Evolutionary conservation across 2,797 vertebrate genomes (phyloP), one percentile per base, ranked within the genome.

Genomic region (Serranus cabrilla): DNA sequence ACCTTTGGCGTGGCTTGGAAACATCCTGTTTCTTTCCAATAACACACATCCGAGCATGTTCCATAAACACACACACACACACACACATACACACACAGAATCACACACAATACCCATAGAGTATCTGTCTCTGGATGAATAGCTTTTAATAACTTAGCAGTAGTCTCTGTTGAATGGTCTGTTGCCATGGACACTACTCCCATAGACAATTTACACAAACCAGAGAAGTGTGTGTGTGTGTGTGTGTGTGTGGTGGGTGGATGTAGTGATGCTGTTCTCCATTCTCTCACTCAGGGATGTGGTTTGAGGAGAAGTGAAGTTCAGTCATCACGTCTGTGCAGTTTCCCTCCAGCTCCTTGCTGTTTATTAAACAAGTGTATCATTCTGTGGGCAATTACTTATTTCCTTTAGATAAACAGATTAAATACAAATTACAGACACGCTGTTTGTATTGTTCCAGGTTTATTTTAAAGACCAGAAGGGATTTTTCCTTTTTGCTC

Each of bases 111-210:
- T 69, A 68, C 54, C 81, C 76, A 49, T 43, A 71, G 79, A 75
- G 84, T 63, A 65, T 78, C 16, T 49, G 71, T 75, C 84, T 85
- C 83, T 86, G 23, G 82, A 62, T 87, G 78, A 89, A 87, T 86
- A 74, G 84, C 81, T 87, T 91, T 91, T 87, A 82, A 84, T 91
- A 90, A 89, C 87, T 86, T 78, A 61, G 71, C 65, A 69, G 67
- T 82, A 73, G 77, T 85, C 85, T 86, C 84, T 86, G 78, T 79
- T 92, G 90, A 91, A 90, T 87, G 76, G 83, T 83, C 67, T 83
- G 91, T 93, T 92, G 78, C 89, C 82, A 92, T 93, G 91, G 90
- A 81, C 84, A 89, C 85, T 27, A 87, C 78, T 84, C 65, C 73
- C 78, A 82, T 75, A 78, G 80, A 89, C 74, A 67, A 23, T 72